Conservation (phyloP, 35 echinoderm and acorn worm species). For the Patiria miniata region DNA sequence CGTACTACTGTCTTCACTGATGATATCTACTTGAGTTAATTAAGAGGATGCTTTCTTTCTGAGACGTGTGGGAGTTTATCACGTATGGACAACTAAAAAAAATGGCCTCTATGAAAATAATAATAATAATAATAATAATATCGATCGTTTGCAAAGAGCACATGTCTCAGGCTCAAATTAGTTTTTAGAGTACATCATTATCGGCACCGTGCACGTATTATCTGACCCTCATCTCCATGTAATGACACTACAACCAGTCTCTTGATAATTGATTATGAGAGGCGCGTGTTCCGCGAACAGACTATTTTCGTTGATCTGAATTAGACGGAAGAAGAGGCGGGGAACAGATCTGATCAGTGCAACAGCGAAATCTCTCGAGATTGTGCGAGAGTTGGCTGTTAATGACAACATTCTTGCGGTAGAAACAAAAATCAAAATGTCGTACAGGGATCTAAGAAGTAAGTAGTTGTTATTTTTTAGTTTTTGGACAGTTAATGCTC, state of each 20-base stretch:
- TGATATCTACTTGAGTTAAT: no score
- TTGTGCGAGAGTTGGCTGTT: slow-evolving; percentile 22
- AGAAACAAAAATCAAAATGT: slow-evolving; percentile 57
- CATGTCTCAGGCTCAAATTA: no score
- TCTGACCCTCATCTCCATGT: no score
- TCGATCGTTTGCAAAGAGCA: no score
- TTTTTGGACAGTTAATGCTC: neutral
- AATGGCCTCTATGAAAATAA: no score
- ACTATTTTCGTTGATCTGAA: neutral
- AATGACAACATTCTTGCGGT: slow-evolving; percentile 59
- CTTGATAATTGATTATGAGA: neutral
- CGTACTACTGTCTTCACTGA: no score
- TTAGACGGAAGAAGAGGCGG: neutral
- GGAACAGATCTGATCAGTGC: neutral
- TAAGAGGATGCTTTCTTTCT: no score
- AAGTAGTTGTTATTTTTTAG: slow-evolving; percentile 37
- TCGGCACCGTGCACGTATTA: no score
- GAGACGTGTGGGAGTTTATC: no score
- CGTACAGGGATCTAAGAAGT: slow-evolving; percentile 83
- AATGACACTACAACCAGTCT: neutral
- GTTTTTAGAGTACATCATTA: no score
- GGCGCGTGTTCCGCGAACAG: neutral
- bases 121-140: no score
- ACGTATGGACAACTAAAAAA: no score
- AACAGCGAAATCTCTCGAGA: slow-evolving; percentile 2